A percentile compares a stretch with the other conserved stretches of the same genome.
Conservation (phyloP, 2,113 vertebrate genomes). For the Zosterops japonicus region DNA sequence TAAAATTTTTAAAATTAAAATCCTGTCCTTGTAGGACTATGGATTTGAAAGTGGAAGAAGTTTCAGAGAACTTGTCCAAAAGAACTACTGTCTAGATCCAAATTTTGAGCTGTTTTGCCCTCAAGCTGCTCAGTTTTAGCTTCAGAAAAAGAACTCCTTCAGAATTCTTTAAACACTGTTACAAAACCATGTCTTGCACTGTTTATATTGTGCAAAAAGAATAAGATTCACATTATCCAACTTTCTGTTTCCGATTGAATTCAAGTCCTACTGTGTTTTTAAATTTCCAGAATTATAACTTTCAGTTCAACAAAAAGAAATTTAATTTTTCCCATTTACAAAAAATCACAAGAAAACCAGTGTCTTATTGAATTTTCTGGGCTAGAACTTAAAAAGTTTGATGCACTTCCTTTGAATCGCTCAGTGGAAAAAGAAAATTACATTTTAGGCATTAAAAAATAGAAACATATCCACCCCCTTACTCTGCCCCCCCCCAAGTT, state of each 20-base stretch:
- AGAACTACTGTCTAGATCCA: neutral
- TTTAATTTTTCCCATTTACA: neutral
- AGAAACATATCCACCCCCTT: neutral
- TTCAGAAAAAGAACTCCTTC: neutral
- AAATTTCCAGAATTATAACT: neutral
- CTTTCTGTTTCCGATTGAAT: neutral
- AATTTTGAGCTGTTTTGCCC: constrained; percentile 5
- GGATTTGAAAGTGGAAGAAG: neutral
- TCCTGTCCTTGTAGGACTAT: neutral
- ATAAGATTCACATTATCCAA: neutral
- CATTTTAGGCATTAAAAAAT: neutral
- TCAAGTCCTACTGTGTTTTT: neutral
- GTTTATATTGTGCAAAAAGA: neutral
- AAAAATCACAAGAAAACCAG: neutral
- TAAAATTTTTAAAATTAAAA: neutral
- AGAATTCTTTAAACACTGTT: neutral
- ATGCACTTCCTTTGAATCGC: neutral
- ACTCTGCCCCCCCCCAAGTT: neutral
- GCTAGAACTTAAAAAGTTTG: neutral
- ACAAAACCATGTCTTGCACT: neutral
- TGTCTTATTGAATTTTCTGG: neutral
- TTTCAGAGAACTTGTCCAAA: neutral
- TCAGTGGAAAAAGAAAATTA: neutral
- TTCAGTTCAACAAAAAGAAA: neutral
- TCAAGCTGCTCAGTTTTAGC: neutral